Evolutionary conservation across 2,888 invertebrate genomes (phyloP), one percentile per base, ranked within the genome.

Genomic region (Dorcus parallelipipedus): DNA sequence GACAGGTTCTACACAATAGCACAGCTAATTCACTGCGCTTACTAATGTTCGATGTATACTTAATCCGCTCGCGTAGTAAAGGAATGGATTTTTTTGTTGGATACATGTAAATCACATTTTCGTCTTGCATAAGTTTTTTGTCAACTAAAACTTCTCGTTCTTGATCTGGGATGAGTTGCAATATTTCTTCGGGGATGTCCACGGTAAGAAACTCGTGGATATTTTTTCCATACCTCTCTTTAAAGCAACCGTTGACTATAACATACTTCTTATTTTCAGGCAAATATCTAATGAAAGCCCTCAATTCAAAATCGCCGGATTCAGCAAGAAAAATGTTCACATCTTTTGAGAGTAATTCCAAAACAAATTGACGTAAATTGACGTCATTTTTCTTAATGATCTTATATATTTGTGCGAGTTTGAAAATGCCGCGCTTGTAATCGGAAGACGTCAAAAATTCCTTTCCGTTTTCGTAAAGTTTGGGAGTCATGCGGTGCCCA

Each of bases 301-400:
- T 14, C 47, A 47, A 47, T 38, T 10, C 7, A 53, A 9, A 9
- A 4, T 7, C 9, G 33, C n/a, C 8, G 3, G 6, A 50, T 17
- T 42, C 9, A 41, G 10, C 1, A 9, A 9, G 9, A 33, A 58
- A 58, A 3, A 56, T 10, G 4, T 59, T 17, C 4, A 55, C 9
- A 8, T 43, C 17, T 2, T 43, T 14, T 3, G 61, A 52, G 39
- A 58, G 57, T 4, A 54, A 49, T 41, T 53, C 58, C 14, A 54
- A n/a, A 43, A 57, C 50, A 33, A 57, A 55, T 38, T 43, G 9
- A 8, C 51, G 14, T 47, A 59, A 61, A 23, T 43, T 49, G 0
- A 17, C n/a, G 10, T 58, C 53, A 9, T 49, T 49, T 23, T 50
- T 45, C 10, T 38, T 43, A 6, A 45, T 20, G 8, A 49, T 42